A percentile compares a stretch with the other conserved stretches of the same genome.
These are phyloP conservation scores for Cydia pomonella DNA, from an alignment of 1,140 invertebrate species.

Conservation along the genomic window DNA sequence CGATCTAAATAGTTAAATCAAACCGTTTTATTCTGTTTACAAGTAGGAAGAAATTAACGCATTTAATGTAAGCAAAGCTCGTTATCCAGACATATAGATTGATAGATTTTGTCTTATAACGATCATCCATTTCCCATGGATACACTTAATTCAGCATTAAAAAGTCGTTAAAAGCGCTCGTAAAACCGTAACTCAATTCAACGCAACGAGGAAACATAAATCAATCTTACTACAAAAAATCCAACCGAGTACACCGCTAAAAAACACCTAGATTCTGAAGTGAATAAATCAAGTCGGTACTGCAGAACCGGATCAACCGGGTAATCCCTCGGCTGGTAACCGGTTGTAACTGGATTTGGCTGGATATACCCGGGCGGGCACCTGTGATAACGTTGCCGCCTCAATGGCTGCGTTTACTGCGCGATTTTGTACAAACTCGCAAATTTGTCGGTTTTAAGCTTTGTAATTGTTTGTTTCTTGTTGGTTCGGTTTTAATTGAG, in stretches of 20 bases:
- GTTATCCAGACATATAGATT: too few species aligned
- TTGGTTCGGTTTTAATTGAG: conserved; percentile 18
- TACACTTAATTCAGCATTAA: not conserved
- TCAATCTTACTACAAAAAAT: conserved; percentile 7
- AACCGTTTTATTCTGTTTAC: too few species aligned
- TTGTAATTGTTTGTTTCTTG: conserved; percentile 23
- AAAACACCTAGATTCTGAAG: conserved; percentile 44
- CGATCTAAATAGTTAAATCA: too few species aligned
- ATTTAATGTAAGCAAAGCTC: too few species aligned
- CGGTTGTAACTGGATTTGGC: conserved; percentile 39
- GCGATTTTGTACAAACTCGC: conserved; percentile 11
- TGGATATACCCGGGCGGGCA: conserved; percentile 31
- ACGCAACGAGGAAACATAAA: conserved; percentile 13
- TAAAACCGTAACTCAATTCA: not conserved
- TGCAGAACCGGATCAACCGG: conserved; percentile 67
- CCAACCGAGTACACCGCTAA: conserved; percentile 26
- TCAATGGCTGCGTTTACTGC: conserved; percentile 22
- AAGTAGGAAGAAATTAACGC: too few species aligned
- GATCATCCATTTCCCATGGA: not conserved
- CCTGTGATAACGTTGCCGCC: conserved; percentile 33
- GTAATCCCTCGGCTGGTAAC: conserved; percentile 71
- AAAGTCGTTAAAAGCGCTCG: not conserved
- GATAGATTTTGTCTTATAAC: not conserved
- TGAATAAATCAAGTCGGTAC: conserved; percentile 72
- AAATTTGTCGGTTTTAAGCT: conserved; percentile 27